A percentile compares a stretch with the other conserved stretches of the same genome.
phyloP scores from a whole-genome alignment of 2,888 invertebrate species.

The Xestia ashworthii region DNA sequence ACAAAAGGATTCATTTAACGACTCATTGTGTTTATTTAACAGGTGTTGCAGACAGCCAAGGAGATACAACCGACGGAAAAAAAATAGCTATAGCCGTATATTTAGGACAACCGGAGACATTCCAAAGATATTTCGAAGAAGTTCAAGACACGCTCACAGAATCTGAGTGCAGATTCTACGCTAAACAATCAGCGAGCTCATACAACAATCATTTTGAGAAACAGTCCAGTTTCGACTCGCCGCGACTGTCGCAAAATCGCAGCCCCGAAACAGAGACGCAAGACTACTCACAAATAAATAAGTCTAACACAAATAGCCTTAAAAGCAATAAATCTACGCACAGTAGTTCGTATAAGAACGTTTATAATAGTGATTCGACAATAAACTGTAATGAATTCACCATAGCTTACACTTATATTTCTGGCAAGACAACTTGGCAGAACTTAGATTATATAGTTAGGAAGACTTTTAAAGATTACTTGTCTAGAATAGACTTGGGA shows the following conservation, averaged over 20 bases:
- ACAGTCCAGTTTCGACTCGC: constrained; percentile 87
- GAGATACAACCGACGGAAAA: constrained; percentile 95
- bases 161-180: constrained; percentile 91
- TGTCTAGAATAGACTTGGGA: constrained; percentile 97
- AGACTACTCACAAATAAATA: constrained; percentile 86
- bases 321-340: constrained; percentile 90
- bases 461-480: constrained; percentile 98
- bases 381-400: constrained; percentile 93
- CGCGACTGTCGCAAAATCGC: constrained; percentile 85
- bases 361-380: constrained; percentile 88
- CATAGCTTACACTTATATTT: constrained; percentile 97
- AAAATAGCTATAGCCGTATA: constrained; percentile 97
- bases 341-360: constrained; percentile 88
- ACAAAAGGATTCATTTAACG: constrained; percentile 52
- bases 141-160: constrained; percentile 92
- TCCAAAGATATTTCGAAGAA: constrained; percentile 93
- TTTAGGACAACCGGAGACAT: constrained; percentile 95
- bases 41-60: constrained; percentile 91
- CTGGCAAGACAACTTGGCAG: constrained; percentile 98
- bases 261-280: constrained; percentile 86
- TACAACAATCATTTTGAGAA: constrained; percentile 88
- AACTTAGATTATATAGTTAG: constrained; percentile 97
- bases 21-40: constrained; percentile 56
- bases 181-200: constrained; percentile 86
- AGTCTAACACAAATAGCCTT: constrained; percentile 89